These are phyloP conservation scores for Aphelenchoides bicaudatus DNA, from an alignment of 2,888 invertebrate species.

Conservation along the genomic window DNA sequence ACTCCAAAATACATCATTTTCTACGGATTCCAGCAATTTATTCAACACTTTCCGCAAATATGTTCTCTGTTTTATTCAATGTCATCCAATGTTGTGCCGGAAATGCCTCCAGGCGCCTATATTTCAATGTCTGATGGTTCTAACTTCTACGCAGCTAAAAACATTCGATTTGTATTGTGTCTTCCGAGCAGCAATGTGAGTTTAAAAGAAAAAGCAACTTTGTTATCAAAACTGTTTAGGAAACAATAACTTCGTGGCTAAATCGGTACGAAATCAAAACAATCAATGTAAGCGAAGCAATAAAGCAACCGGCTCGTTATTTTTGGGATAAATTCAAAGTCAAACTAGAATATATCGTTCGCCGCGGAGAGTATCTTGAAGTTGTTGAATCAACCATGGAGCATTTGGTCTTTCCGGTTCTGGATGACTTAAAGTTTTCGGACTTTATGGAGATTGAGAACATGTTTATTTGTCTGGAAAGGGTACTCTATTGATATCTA, in stretches of 20 bases:
- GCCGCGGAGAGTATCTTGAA: slow-evolving; percentile 30
- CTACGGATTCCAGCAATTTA: slow-evolving; percentile 44
- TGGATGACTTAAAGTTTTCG: slow-evolving; percentile 19
- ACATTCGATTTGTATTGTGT: slow-evolving; percentile 35
- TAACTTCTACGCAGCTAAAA: slow-evolving; percentile 31
- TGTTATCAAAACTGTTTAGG: not conserved
- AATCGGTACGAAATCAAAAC: slow-evolving; percentile 31
- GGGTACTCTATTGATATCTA: slow-evolving; percentile 16
- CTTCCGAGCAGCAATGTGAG: slow-evolving; percentile 21
- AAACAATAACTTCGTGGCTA: slow-evolving; percentile 18
- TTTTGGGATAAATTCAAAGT: slow-evolving; percentile 16
- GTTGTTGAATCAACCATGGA: slow-evolving; percentile 29
- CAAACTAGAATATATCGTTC: slow-evolving; percentile 7
- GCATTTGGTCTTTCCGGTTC: slow-evolving; percentile 23
- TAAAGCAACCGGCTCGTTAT: slow-evolving; percentile 2
- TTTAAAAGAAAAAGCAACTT: not conserved
- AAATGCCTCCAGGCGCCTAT: slow-evolving; percentile 32
- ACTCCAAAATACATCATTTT: slow-evolving; percentile 38
- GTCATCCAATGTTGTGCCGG: slow-evolving; percentile 16
- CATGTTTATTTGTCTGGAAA: slow-evolving; percentile 20
- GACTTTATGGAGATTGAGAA: not conserved
- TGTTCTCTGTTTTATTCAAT: slow-evolving; percentile 36
- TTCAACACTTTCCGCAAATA: slow-evolving; percentile 40
- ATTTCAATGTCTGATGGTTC: slow-evolving; percentile 37
- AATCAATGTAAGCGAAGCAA: slow-evolving; percentile 16